Percentiles rank a stretch among this genome's conserved stretches.
phyloP scores from a whole-genome alignment of 2,113 vertebrate species.

The Mobula hypostoma region DNA sequence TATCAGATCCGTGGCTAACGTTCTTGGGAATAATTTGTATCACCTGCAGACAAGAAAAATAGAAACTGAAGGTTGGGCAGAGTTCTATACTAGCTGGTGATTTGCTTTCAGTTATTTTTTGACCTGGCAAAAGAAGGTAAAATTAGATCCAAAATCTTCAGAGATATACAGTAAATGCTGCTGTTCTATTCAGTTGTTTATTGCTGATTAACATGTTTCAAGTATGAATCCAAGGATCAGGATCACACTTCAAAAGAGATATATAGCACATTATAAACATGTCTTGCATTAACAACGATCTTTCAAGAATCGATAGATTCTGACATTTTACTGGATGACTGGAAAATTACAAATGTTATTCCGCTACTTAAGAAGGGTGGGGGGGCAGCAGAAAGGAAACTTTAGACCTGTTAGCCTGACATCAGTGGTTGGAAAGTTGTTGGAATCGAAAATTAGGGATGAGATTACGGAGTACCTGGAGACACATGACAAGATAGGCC shows the following conservation, averaged over 20 bases:
- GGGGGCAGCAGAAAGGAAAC: no score
- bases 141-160: neutral
- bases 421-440: no score
- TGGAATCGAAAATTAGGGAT: no score
- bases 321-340: no score
- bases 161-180: neutral
- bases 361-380: no score
- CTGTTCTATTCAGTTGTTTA: neutral
- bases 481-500: no score
- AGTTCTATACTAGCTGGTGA: neutral
- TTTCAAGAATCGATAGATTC: no score
- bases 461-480: no score
- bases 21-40: neutral
- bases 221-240: neutral
- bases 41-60: no score
- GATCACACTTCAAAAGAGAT: neutral
- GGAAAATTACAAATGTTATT: no score
- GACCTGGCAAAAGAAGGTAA: neutral
- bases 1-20: neutral
- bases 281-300: no score
- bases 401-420: no score
- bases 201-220: neutral
- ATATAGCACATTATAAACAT: neutral
- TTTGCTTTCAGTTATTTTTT: neutral
- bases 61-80: neutral